Percentiles rank a stretch among this genome's conserved stretches.
These are phyloP conservation scores for Trematomus loennbergii DNA, from an alignment of 2,113 vertebrate genomes.

Conservation along the genomic window DNA sequence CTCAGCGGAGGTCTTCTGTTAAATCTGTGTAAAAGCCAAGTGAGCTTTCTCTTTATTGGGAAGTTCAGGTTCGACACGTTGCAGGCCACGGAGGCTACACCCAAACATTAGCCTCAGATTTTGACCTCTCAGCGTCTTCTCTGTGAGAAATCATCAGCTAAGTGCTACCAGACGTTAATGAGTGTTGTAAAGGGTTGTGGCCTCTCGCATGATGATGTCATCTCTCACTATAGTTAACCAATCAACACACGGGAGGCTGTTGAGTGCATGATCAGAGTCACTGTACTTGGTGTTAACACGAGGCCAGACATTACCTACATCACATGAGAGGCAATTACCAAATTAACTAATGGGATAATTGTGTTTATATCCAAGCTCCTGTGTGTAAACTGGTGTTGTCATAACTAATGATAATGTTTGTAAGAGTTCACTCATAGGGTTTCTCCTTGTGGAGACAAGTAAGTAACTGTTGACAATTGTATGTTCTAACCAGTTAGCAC, in stretches of 20 bases:
- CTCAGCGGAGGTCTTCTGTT: not conserved
- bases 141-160: conserved; percentile 14
- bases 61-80: conserved; percentile 29
- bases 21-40: conserved; percentile 26
- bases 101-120: conserved; percentile 14
- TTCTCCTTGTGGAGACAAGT: conserved; percentile 25
- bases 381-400: not conserved
- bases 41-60: conserved; percentile 11
- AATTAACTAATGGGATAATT: conserved; percentile 4
- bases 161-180: not conserved
- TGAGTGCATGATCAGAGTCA: not conserved
- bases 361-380: not conserved
- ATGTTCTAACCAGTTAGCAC: conserved; percentile 20
- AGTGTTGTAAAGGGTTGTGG: not conserved
- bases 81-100: not conserved
- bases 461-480: conserved; percentile 58
- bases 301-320: not conserved
- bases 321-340: not conserved
- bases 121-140: not conserved
- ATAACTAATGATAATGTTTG: not conserved
- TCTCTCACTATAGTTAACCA: conserved; percentile 8
- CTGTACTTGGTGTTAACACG: conserved; percentile 15
- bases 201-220: conserved; percentile 24
- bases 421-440: not conserved
- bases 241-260: not conserved